phyloP scores from a whole-genome alignment of 2,888 invertebrate species.

The Cryptops parisi region DNA sequence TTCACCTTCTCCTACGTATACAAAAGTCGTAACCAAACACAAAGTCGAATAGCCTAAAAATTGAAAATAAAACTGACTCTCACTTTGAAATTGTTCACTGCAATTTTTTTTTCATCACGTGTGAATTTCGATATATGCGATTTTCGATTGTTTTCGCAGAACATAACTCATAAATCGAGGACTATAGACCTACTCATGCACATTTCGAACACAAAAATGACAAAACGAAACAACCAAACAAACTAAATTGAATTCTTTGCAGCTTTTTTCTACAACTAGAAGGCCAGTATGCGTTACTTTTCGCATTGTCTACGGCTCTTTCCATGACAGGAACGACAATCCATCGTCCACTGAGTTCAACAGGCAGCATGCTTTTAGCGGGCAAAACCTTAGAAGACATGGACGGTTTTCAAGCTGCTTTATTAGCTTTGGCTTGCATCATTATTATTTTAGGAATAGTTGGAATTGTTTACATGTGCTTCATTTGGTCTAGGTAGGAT shows the following conservation, averaged over 20 bases:
- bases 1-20: too few species aligned
- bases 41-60: too few species aligned
- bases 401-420: constrained; percentile 63
- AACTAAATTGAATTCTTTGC: constrained; percentile 5
- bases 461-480: constrained; percentile 82
- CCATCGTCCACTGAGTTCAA: constrained; percentile 40
- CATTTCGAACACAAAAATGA: not conserved
- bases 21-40: too few species aligned
- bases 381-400: constrained; percentile 22
- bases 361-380: constrained; percentile 19
- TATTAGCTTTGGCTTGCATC: constrained; percentile 76
- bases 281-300: constrained; percentile 49
- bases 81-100: too few species aligned
- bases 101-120: too few species aligned
- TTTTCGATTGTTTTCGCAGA: too few species aligned
- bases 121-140: too few species aligned
- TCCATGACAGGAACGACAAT: constrained; percentile 53
- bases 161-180: too few species aligned
- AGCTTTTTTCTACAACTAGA: constrained; percentile 46
- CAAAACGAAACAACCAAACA: not conserved
- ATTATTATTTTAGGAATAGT: constrained; percentile 73
- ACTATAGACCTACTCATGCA: too few species aligned
- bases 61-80: too few species aligned
- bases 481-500: constrained; percentile 77
- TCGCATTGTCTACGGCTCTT: constrained; percentile 47